Evolutionary conservation across 2,797 vertebrate species (phyloP).

Genomic region (Antennarius maculatus): DNA sequence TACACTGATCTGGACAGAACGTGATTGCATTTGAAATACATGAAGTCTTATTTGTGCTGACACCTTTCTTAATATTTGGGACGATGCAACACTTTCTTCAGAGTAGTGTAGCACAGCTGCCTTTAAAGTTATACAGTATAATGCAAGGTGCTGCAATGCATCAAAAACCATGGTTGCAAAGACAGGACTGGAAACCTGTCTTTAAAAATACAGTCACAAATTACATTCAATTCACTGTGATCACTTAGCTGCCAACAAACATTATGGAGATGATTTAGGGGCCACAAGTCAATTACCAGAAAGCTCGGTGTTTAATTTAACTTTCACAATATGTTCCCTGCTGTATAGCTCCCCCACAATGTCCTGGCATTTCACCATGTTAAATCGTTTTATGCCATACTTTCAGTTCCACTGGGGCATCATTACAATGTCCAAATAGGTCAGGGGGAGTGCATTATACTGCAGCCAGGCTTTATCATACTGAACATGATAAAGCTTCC

Average conservation of each 20-base stretch:
- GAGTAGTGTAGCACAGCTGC: slow-evolving; percentile 36
- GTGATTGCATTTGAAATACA: slow-evolving; percentile 65
- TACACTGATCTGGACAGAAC: slow-evolving; percentile 60
- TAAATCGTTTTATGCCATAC: slow-evolving; percentile 39
- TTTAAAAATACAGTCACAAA: slow-evolving; percentile 16
- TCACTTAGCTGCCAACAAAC: neutral
- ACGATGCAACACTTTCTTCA: slow-evolving; percentile 42
- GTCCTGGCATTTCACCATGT: slow-evolving; percentile 47
- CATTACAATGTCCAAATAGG: slow-evolving; percentile 72
- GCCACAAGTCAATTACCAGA: slow-evolving; percentile 8
- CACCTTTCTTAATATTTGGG: slow-evolving; percentile 55
- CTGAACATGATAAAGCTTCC: slow-evolving; percentile 46
- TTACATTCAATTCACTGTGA: slow-evolving; percentile 3
- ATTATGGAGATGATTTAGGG: neutral
- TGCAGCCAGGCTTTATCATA: slow-evolving; percentile 36
- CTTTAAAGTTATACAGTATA: slow-evolving; percentile 72
- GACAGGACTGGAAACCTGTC: slow-evolving; percentile 1
- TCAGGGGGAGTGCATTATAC: slow-evolving; percentile 53
- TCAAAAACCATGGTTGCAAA: slow-evolving; percentile 51
- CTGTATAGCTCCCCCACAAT: slow-evolving; percentile 30
- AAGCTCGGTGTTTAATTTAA: slow-evolving; percentile 14
- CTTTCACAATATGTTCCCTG: neutral
- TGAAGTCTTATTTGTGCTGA: slow-evolving; percentile 49
- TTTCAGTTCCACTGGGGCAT: slow-evolving; percentile 59
- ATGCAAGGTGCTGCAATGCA: slow-evolving; percentile 69